Percentiles rank a stretch among this genome's conserved stretches.
Evolutionary conservation across 2,797 vertebrate species (phyloP).

Genomic region (Gobio occitaniae): DNA sequence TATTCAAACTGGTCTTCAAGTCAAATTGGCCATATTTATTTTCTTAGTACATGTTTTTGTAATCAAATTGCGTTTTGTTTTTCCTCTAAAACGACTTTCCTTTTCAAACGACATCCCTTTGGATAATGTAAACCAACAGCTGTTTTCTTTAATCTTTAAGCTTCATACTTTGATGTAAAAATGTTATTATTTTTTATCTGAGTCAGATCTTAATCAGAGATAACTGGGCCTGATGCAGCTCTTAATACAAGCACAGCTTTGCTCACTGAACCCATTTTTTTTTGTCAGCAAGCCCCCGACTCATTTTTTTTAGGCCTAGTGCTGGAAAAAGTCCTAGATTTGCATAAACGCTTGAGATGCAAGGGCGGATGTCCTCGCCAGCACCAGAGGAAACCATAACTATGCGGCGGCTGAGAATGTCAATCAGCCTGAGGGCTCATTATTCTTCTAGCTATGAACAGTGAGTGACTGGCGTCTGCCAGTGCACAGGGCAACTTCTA

Average conservation of each 20-base stretch:
- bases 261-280: slow-evolving; percentile 40
- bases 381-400: slow-evolving; percentile 50
- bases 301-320: slow-evolving; percentile 41
- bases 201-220: slow-evolving; percentile 16
- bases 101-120: neutral
- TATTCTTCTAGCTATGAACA: slow-evolving; percentile 50
- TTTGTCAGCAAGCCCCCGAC: slow-evolving; percentile 49
- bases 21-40: neutral
- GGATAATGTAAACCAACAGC: too few relatives aligned
- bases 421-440: slow-evolving; percentile 60
- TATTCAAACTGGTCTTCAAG: neutral
- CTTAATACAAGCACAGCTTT: slow-evolving; percentile 34
- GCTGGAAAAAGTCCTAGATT: slow-evolving; percentile 59
- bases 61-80: neutral
- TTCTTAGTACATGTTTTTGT: neutral
- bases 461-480: slow-evolving; percentile 52
- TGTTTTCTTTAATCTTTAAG: neutral
- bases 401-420: slow-evolving; percentile 56
- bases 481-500: slow-evolving; percentile 35
- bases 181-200: slow-evolving; percentile 20
- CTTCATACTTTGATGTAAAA: slow-evolving; percentile 5
- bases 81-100: neutral
- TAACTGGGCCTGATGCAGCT: slow-evolving; percentile 12
- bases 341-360: slow-evolving; percentile 59
- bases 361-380: slow-evolving; percentile 46